phyloP scores from a whole-genome alignment of 2,888 invertebrate genomes.

The Morinoia aosen region DNA sequence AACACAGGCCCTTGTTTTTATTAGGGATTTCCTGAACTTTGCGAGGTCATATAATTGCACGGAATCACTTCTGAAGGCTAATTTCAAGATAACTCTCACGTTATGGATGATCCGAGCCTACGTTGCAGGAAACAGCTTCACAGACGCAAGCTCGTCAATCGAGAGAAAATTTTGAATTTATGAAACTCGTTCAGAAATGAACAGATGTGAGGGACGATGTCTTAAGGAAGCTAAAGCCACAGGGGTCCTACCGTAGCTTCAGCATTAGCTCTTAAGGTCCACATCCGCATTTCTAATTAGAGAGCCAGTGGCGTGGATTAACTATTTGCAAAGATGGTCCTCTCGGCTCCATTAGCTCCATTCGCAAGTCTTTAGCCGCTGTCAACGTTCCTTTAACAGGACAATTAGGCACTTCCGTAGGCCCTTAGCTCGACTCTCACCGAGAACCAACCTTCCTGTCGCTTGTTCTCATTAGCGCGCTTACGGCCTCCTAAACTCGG shows the following conservation, averaged over 20 bases:
- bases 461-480: conserved; percentile 42
- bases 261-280: neutral
- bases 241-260: neutral
- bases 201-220: neutral
- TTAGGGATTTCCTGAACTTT: no score
- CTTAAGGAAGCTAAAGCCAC: neutral
- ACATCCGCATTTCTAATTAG: conserved; percentile 20
- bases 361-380: conserved; percentile 48
- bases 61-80: neutral
- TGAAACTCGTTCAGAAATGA: neutral
- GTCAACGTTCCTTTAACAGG: conserved; percentile 51
- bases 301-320: neutral
- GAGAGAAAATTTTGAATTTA: neutral
- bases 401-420: conserved; percentile 44
- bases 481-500: neutral
- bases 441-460: conserved; percentile 6
- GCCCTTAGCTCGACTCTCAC: neutral
- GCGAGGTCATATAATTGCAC: neutral
- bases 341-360: conserved; percentile 25
- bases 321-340: conserved; percentile 25
- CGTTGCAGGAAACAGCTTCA: neutral
- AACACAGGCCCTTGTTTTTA: no score
- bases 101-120: neutral
- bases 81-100: neutral
- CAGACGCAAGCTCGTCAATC: neutral